Evolutionary conservation across 1,140 invertebrate species (phyloP), one percentile per base, ranked within the genome.

Genomic region (Apis florea): DNA sequence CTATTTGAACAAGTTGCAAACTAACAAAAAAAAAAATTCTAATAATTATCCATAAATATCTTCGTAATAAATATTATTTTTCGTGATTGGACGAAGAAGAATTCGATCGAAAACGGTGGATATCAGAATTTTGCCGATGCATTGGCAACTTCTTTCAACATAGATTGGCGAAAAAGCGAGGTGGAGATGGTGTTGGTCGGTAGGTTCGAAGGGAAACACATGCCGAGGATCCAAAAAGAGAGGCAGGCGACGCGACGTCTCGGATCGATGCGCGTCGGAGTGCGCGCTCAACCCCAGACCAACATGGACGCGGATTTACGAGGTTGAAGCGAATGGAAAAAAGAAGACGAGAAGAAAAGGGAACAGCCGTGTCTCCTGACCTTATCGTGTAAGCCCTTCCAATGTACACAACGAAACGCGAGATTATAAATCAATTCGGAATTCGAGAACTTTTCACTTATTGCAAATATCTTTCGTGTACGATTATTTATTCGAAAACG

Each of bases 221-320:
- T 91, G 89, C 86, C 85, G 85, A 84, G 88, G 87, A 91, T 89
- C 85, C 87, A 86, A 91, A 90, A 90, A 91, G 90, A 91, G 86
- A 85, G 89, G 88, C 89, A 92, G 88, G 87, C 90, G 89, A 89
- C 89, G 88, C 90, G 89, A 89, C 91, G 91, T 88, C 90, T 91
- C 90, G 90, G 90, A 92, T 92, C 91, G 91, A 92, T 91, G 89
- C 90, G 88, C 90, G 85, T 90, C 89, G 85, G 89, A 90, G 87
- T 90, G 89, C 89, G 91, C 91, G 90, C 86, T 89, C 89, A 91
- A 91, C 90, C 90, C 82, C 82, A 84, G 88, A 90, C 90, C 87
- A 89, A 92, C 90, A 91, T 92, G 89, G 88, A 92, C 85, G 89
- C 87, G 89, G 87, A 91, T 92, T 92, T 89, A 88, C 86, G 74